These are phyloP conservation scores for Rhynchotus rufescens DNA, from an alignment of 2,797 vertebrate genomes.

Conservation along the genomic window DNA sequence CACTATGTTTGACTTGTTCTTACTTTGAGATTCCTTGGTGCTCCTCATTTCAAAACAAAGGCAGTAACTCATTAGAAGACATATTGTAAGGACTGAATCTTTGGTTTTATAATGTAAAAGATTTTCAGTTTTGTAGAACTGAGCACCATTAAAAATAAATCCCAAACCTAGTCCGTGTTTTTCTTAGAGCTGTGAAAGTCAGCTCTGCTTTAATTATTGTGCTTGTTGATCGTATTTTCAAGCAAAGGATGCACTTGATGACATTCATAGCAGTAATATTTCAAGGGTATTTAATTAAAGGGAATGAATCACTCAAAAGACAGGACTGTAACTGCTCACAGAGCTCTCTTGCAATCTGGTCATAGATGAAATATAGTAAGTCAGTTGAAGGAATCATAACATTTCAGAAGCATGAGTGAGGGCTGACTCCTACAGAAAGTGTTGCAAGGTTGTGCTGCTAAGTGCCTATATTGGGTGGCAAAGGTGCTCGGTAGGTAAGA, in stretches of 20 bases:
- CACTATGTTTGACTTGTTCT: slow-evolving; percentile 2
- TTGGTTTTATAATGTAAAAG: not conserved
- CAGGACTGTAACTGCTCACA: not conserved
- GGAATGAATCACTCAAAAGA: slow-evolving; percentile 23
- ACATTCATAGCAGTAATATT: slow-evolving; percentile 26
- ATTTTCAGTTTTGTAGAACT: not conserved
- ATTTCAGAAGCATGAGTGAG: not conserved
- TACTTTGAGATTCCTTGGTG: not conserved
- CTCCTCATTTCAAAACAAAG: not conserved
- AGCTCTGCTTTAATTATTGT: slow-evolving; percentile 20
- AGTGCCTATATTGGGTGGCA: not conserved
- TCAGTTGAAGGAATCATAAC: not conserved
- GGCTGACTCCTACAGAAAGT: not conserved
- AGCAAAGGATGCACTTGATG: slow-evolving; percentile 35
- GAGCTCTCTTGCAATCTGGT: not conserved
- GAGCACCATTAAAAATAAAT: not conserved
- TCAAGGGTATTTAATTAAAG: slow-evolving; percentile 60
- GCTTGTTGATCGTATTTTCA: slow-evolving; percentile 42
- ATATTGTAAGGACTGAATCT: not conserved
- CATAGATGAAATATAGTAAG: slow-evolving; percentile 3
- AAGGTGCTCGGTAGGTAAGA: not conserved
- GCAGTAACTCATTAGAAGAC: not conserved
- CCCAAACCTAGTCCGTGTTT: not conserved
- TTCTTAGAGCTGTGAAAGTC: slow-evolving; percentile 5
- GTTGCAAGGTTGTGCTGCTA: not conserved